Evolutionary conservation across 2,888 invertebrate genomes (phyloP).

Genomic region (Rhagonycha lutea): DNA sequence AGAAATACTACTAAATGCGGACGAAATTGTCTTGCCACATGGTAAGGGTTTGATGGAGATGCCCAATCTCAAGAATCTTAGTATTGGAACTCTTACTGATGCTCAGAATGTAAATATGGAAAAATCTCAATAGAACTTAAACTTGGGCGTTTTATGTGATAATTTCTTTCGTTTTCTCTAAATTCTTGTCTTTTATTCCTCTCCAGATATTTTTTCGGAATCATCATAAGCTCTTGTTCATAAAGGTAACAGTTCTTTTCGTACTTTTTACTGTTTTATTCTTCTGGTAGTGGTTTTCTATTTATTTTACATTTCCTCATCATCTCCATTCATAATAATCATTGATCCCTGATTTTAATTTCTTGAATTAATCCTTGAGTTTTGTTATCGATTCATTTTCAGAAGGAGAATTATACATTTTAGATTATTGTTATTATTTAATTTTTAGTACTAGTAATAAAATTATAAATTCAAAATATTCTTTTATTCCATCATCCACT

Average conservation of each 20-base stretch:
- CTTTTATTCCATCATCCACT: not conserved
- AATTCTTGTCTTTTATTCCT: too few relatives aligned
- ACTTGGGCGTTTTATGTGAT: not conserved
- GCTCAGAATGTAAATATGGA: not conserved
- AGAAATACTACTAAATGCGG: constrained; percentile 78
- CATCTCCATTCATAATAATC: too few relatives aligned
- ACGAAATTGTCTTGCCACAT: constrained; percentile 73
- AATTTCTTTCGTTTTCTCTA: not conserved
- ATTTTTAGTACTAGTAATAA: not conserved
- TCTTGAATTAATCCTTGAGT: too few relatives aligned
- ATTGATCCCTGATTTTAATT: too few relatives aligned
- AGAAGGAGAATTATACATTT: not conserved
- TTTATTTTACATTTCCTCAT: too few relatives aligned
- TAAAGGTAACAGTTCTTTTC: not conserved
- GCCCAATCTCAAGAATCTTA: not conserved
- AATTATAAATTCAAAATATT: not conserved
- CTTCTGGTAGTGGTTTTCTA: not conserved
- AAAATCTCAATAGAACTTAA: not conserved
- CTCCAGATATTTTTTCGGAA: not conserved
- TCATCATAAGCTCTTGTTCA: too few relatives aligned
- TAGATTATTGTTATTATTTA: not conserved
- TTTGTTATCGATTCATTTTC: not conserved
- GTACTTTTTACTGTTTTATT: not conserved
- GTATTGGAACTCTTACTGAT: not conserved
- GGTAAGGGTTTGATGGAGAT: constrained; percentile 52